Percentiles rank a stretch among this genome's conserved stretches.
These are phyloP conservation scores for Lepisosteus oculatus DNA, from an alignment of 2,113 vertebrate genomes.

Conservation along the genomic window DNA sequence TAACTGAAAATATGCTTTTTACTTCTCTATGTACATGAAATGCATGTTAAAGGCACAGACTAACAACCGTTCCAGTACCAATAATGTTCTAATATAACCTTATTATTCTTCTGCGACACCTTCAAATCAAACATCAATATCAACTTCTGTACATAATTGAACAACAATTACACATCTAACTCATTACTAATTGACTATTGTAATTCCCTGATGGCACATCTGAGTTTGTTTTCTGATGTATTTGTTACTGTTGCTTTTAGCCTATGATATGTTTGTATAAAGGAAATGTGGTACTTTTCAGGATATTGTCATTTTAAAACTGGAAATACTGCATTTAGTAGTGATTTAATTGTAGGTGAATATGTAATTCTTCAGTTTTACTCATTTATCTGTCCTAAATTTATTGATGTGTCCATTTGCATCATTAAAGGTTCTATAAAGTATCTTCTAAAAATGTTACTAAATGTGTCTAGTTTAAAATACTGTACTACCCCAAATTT, in stretches of 20 bases:
- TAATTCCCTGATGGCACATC: conserved; percentile 31
- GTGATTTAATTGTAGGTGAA: too few relatives aligned
- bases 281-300: too few relatives aligned
- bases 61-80: background rate
- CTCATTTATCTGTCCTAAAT: too few relatives aligned
- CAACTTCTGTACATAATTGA: conserved; percentile 41
- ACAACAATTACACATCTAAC: conserved; percentile 49
- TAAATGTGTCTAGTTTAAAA: too few relatives aligned
- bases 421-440: too few relatives aligned
- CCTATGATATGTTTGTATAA: background rate
- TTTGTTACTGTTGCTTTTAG: background rate
- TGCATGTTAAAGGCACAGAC: background rate
- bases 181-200: conserved; percentile 36
- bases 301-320: too few relatives aligned
- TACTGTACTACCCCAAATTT: too few relatives aligned
- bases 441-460: too few relatives aligned
- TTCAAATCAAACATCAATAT: conserved; percentile 43
- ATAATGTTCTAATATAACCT: background rate
- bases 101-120: conserved; percentile 27
- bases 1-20: background rate
- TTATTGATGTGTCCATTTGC: too few relatives aligned
- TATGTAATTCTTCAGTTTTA: too few relatives aligned
- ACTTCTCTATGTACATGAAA: background rate
- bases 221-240: background rate
- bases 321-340: too few relatives aligned